Evolutionary conservation across 2,888 invertebrate species (phyloP), one percentile per base, ranked within the genome.

Genomic region (Phaonia tiefii): DNA sequence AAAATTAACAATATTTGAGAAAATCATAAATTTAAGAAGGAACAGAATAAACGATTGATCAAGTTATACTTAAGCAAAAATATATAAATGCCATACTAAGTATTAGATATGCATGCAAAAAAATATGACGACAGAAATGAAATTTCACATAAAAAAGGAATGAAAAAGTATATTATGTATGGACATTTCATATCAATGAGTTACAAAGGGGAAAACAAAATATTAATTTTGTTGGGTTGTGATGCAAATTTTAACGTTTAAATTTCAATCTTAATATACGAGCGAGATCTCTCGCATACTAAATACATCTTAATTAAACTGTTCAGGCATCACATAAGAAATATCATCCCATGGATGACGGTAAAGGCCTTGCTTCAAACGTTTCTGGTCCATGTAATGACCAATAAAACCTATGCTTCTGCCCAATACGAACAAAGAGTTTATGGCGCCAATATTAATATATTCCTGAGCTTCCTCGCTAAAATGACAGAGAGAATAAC

Each of bases 311-410:
- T 88, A 89, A 85, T 89, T 89, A 84, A 89, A 91, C 85, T 91
- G 89, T 84, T 91, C 91, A 65, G 91, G 91, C 84, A 91, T 88
- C 72, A 91, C 91, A 80, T 91, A 91, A 15, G 91, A 91, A 92
- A 99, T 99, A 90, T 99, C 99, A 90, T 99, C 99, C 99, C 99
- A 99, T 0, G 99, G 99, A 92, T 99, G 99, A 86, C 99, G 95
- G 92, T 99, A 99, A 3, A 99, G 93, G 7, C 99, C 99, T 92
- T 99, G 99, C 89, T 99, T 99, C 92, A 99, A 93, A 84, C 99
- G 93, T 92, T 98, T 98, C 92, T 99, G 99, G 92, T 99, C 99
- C 93, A 99, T 95, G 91, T 95, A 99, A 90, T 99, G 99, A 15
- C 99, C 99, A 86, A 99, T 98, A 87, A 99, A 98, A 51, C 99